Base-by-base conservation (phyloP, 2,113 vertebrate species). In the Ranitomeya variabilis region DNA sequence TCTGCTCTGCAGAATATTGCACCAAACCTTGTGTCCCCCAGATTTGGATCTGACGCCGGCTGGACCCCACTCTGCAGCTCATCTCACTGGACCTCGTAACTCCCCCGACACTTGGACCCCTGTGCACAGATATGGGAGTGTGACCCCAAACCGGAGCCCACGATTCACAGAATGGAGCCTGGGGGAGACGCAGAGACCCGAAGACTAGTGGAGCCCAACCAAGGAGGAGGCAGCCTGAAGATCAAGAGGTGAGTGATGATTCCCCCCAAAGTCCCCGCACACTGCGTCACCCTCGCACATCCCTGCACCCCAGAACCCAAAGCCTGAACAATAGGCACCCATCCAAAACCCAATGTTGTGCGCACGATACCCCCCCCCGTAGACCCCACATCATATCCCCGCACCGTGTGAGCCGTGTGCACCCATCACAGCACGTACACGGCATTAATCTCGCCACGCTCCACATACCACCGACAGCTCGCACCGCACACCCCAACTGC, bases 171-270 rank as follows among this genome's bases (percentile, higher is more conserved):
- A 31, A 85, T 85, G 83, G 69, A 85, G 67, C 14, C 69, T 19
- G 69, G 69, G 13, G 73, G 37, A 76, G 73, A 76, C 18, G 18
- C 73, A 2, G 83, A 85, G 69, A 85, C 69, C 16, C 69, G 55
- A 19, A 71, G 83, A 16, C 66, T 85, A 7, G 83, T 85, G 69
- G 67, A 85, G 52, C 54, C 71, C 67, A 37, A 76, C 21, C n/a
- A 59, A 23, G 31, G 15, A 55, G 83, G 83, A 54, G 31, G 83
- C 16, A 16, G 21, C 23, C 67, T 76, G 51, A 64, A 57, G 54
- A 76, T 85, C 67, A 85, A 85, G 69, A 85, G 83, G 83, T 85
- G 4, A 74, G 67, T 54, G 67, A 76, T n/a, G 4, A 55, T 19
- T 23, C 77, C 4, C 19, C 78, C 78, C 67, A 67, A 67, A 67